phyloP scores from a whole-genome alignment of 2,888 invertebrate species.

The Geophilus truncorum region DNA sequence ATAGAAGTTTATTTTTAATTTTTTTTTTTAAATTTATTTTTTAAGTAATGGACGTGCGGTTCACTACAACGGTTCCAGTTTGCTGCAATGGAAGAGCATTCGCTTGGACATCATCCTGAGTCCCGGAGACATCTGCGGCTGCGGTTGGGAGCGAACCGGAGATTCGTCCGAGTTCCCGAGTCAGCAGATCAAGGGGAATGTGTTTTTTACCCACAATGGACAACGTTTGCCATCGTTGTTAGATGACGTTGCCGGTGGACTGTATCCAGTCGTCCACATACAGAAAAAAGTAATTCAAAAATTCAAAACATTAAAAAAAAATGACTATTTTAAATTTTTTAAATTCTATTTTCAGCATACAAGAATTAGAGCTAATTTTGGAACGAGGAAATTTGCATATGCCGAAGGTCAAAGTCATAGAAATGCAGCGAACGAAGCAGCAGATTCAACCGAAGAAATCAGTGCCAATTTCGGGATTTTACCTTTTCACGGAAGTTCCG shows the following conservation, averaged over 20 bases:
- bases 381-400: slow-evolving; percentile 46
- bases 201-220: slow-evolving; percentile 49
- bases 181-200: slow-evolving; percentile 44
- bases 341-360: slow-evolving; percentile 16
- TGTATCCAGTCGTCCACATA: slow-evolving; percentile 49
- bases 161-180: slow-evolving; percentile 41
- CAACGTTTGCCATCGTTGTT: slow-evolving; percentile 44
- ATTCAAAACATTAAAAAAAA: slow-evolving; percentile 32
- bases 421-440: slow-evolving; percentile 47
- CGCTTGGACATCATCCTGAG: slow-evolving; percentile 46
- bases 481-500: slow-evolving; percentile 46
- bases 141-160: slow-evolving; percentile 47
- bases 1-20: slow-evolving; percentile 37
- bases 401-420: slow-evolving; percentile 47
- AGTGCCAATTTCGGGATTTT: slow-evolving; percentile 46
- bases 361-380: slow-evolving; percentile 48
- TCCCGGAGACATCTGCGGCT: slow-evolving; percentile 47
- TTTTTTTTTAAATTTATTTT: not conserved
- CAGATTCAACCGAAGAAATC: slow-evolving; percentile 46
- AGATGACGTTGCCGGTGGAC: slow-evolving; percentile 46
- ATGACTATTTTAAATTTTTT: no score
- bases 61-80: slow-evolving; percentile 49
- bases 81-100: slow-evolving; percentile 49
- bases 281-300: slow-evolving; percentile 46
- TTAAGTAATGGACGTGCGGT: slow-evolving; percentile 49